Evolutionary conservation across 1,140 invertebrate genomes (phyloP).

Genomic region (Leptopilina clavipes): DNA sequence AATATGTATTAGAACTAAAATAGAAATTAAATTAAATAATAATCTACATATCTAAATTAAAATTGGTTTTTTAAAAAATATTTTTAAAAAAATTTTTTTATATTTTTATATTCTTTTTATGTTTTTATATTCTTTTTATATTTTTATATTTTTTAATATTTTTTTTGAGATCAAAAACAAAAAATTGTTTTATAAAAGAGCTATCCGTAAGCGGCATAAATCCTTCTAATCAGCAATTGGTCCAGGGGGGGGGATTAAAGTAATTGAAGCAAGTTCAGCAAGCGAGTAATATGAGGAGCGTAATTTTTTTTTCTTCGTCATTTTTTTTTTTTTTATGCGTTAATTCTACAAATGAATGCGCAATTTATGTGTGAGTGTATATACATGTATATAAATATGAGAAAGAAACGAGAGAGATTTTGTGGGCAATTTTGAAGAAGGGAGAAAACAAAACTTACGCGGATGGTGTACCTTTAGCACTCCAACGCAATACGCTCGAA

Average conservation of each 20-base stretch:
- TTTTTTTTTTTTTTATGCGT: conserved; percentile 40
- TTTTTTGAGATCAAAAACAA: conserved; percentile 26
- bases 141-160: too few species aligned
- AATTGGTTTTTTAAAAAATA: too few species aligned
- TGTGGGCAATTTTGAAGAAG: conserved; percentile 33
- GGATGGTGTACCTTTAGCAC: conserved; percentile 53
- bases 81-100: too few species aligned
- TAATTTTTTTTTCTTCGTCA: neutral
- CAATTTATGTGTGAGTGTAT: conserved; percentile 6
- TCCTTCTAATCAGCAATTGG: conserved; percentile 35
- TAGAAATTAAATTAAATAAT: too few species aligned
- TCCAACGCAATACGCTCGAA: conserved; percentile 57
- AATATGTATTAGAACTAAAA: too few species aligned
- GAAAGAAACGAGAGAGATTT: neutral
- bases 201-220: conserved; percentile 4
- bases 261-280: conserved; percentile 26
- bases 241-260: conserved; percentile 9
- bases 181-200: conserved; percentile 45
- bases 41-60: too few species aligned
- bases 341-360: conserved; percentile 60
- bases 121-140: too few species aligned
- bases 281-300: neutral
- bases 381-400: neutral
- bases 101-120: too few species aligned
- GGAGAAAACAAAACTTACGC: conserved; percentile 51